phyloP scores from a whole-genome alignment of 1,140 invertebrate species.

The Bombyx mandarina region DNA sequence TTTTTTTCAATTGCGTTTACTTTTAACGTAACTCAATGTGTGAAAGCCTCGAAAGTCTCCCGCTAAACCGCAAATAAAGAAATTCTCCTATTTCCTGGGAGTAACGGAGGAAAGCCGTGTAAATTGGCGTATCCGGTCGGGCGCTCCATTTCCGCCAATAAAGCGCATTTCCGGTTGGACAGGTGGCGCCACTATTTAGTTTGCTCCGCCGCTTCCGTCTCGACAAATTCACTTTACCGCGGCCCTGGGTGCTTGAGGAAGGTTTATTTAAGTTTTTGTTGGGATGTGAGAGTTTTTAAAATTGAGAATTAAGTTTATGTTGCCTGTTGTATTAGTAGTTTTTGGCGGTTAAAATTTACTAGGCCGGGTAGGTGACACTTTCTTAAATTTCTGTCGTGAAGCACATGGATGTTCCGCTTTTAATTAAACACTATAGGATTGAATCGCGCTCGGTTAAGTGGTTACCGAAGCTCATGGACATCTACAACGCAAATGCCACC shows the following conservation, averaged over 20 bases:
- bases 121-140: constrained; percentile 58
- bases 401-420: no score
- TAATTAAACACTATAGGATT: no score
- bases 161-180: constrained; percentile 38
- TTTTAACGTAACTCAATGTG: no score
- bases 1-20: no score
- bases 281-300: not conserved
- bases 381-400: no score
- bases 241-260: not conserved
- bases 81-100: constrained; percentile 22
- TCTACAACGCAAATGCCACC: no score
- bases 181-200: constrained; percentile 50
- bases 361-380: no score
- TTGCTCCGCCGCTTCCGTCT: constrained; percentile 22
- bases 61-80: constrained; percentile 22
- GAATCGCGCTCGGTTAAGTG: no score
- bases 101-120: constrained; percentile 19
- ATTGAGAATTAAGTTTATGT: not conserved
- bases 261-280: no score
- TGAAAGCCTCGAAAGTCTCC: no score
- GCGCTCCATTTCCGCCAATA: constrained; percentile 51
- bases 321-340: not conserved
- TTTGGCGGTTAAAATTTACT: not conserved
- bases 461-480: no score
- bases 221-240: constrained; percentile 5